A percentile compares a stretch with the other conserved stretches of the same genome.
These are phyloP conservation scores for Poeciliopsis paucimaculata DNA, from an alignment of 2,797 vertebrate species.

Conservation along the genomic window DNA sequence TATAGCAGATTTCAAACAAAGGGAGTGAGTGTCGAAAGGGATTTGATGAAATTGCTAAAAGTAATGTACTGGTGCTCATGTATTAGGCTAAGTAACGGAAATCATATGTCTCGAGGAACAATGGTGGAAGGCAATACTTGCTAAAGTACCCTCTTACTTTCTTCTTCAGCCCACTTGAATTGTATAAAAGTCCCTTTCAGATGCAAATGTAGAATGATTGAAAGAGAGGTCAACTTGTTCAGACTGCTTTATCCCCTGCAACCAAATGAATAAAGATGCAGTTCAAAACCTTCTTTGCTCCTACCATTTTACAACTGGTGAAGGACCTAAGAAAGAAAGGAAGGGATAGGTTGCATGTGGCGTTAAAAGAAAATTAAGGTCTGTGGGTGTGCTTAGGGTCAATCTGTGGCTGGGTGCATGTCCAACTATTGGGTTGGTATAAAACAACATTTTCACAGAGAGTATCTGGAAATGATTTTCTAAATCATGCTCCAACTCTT, in stretches of 20 bases:
- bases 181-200: constrained; percentile 65
- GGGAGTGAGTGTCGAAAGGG: constrained; percentile 3
- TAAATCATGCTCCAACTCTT: background rate
- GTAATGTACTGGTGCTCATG: background rate
- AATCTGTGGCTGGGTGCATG: background rate
- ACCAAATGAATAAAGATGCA: constrained; percentile 68
- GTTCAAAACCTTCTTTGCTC: constrained; percentile 39
- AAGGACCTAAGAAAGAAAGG: constrained; percentile 19
- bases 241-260: constrained; percentile 33
- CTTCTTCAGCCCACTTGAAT: constrained; percentile 70
- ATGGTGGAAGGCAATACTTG: constrained; percentile 49
- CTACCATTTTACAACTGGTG: constrained; percentile 43
- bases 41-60: background rate
- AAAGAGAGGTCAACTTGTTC: constrained; percentile 71
- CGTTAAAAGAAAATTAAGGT: background rate
- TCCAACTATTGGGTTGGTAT: background rate
- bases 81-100: constrained; percentile 6
- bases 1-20: constrained; percentile 21
- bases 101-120: constrained; percentile 53
- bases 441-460: background rate
- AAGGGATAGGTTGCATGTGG: background rate
- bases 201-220: constrained; percentile 72
- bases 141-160: constrained; percentile 35
- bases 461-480: background rate
- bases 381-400: constrained; percentile 2